Base-by-base conservation (phyloP, 64 coral and sea anemone species). In the Cladopsammia gracilis region DNA sequence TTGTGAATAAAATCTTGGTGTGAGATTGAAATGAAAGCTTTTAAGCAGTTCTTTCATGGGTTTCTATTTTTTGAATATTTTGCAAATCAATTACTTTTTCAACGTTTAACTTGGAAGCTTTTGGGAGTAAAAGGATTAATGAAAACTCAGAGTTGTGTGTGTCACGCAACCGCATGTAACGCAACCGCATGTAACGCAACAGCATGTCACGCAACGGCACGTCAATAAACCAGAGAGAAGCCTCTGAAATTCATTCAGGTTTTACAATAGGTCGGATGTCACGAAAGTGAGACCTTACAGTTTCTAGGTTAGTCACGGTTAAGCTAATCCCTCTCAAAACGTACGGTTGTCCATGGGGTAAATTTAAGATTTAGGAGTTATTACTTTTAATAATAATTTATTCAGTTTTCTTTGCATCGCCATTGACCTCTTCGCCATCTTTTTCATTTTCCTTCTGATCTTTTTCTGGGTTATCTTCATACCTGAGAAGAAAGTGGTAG, bases 391-490 rank as follows among this genome's bases (percentile, higher is more conserved):
- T 59, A 59, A 77, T 77, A 77, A 56, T 47, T 62, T 46, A 46
- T 82, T 43, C 16, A 1, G 62, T 64, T 84, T 67, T 93, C n/a
- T 93, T 93, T 25, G 83, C 26, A 22, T 93, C 91, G 19, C 59
- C 83, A 62, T 87, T 87, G 73, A 72, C 76, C 53, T 60, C 91
- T 67, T 80, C 91, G 15, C 79, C 70, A 8, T 70, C 34, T 54
- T 76, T 93, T 14, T 58, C 49, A 3, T 52, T 61, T 61, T 86
- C 90, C 54, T 58, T 52, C 0, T 18, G 9, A 45, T 86, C 73
- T 65, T 93, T 75, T 26, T 77, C 81, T 18, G 91, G 91, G 52
- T 93, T 83, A 25, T 93, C 91, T 64, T 93, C 91, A 15, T 93
- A 93, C 57, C 91, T 93, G 59, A 20, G 25, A 18, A 15, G 50